Evolutionary conservation across 2,797 vertebrate genomes (phyloP).

Genomic region (Caiman crocodilus): DNA sequence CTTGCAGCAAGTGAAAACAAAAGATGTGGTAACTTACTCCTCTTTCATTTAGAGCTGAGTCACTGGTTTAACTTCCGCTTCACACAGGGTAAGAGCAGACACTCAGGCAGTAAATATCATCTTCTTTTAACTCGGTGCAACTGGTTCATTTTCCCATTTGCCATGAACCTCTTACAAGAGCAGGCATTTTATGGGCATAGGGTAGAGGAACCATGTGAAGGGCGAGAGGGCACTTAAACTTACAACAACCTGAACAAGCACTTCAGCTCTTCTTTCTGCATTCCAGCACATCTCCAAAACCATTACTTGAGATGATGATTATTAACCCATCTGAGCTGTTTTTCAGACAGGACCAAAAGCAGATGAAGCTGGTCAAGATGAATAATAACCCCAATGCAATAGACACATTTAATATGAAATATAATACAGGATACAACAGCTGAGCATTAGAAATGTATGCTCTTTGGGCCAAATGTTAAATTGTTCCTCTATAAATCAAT

Average conservation of each 20-base stretch:
- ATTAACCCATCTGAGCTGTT: neutral
- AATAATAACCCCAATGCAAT: neutral
- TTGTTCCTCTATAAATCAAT: neutral
- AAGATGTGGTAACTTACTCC: no score
- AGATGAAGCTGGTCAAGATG: conserved; percentile 4
- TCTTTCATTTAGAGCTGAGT: no score
- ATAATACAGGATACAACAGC: conserved; percentile 1
- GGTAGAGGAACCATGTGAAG: accelerated
- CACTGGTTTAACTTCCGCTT: no score
- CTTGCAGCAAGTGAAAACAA: no score
- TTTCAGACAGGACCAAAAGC: accelerated
- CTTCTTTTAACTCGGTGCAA: no score
- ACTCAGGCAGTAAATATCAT: no score
- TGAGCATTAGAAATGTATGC: neutral
- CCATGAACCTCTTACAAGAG: neutral
- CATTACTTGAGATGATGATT: accelerated
- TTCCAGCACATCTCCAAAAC: neutral
- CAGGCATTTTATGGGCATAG: neutral
- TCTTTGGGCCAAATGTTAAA: conserved; percentile 5
- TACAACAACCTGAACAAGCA: neutral
- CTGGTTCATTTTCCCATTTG: neutral
- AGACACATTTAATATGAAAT: neutral
- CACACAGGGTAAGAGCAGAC: no score
- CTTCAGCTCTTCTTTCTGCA: neutral
- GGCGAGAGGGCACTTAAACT: neutral